Conservation (phyloP, 2,113 vertebrate genomes). For the Pungitius pungitius region DNA sequence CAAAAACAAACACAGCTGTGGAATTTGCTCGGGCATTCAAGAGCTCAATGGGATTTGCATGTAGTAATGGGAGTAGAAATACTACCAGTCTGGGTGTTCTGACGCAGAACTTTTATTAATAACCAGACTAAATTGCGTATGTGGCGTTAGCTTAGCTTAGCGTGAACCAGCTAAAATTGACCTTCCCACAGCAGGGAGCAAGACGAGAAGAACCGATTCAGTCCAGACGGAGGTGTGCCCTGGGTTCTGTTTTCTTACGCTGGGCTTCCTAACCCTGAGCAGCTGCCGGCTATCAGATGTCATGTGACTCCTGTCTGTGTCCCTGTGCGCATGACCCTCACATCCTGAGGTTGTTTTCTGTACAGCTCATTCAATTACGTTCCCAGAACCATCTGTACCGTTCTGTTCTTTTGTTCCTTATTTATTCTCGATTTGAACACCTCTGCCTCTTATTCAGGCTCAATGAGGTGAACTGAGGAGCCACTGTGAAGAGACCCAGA, state of each 20-base stretch:
- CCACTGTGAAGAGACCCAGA: background rate
- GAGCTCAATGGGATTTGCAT: constrained; percentile 42
- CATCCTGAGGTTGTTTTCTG: constrained; percentile 49
- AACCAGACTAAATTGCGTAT: background rate
- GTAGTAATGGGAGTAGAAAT: constrained; percentile 1
- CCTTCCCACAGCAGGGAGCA: background rate
- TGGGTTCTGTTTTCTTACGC: constrained; percentile 39
- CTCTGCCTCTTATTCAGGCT: background rate
- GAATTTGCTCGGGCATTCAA: constrained; percentile 56
- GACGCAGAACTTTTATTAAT: constrained; percentile 5
- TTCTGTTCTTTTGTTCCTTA: background rate
- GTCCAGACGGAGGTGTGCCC: constrained; percentile 19
- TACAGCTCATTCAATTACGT: constrained; percentile 54
- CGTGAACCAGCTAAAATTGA: background rate
- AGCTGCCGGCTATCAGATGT: constrained; percentile 63
- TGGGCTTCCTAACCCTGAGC: constrained; percentile 30
- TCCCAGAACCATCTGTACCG: constrained; percentile 48
- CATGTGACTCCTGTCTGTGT: constrained; percentile 32
- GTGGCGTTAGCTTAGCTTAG: background rate
- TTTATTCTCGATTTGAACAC: constrained; percentile 5
- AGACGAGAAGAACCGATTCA: background rate
- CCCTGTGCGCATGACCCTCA: constrained; percentile 29
- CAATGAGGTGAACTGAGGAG: background rate
- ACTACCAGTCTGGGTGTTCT: background rate
- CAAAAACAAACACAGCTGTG: constrained; percentile 51